Evolutionary conservation across 2,113 vertebrate genomes (phyloP).

Genomic region (Thymallus thymallus): DNA sequence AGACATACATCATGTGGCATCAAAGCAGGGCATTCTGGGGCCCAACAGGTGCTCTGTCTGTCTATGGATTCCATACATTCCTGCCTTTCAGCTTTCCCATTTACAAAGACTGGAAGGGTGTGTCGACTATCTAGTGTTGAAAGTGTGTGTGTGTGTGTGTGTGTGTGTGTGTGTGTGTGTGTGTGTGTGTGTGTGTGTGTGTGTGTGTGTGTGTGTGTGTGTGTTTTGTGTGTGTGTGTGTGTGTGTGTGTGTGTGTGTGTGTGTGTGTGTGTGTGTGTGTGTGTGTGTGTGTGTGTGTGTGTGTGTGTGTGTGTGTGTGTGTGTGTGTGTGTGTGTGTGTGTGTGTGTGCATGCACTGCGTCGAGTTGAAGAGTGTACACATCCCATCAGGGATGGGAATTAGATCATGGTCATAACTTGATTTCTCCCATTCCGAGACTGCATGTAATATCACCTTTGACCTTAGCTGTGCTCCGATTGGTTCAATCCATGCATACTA

Average conservation of each 20-base stretch:
- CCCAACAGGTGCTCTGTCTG: conserved; percentile 43
- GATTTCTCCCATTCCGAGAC: background rate
- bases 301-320: conserved; percentile 16
- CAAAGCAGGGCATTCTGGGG: conserved; percentile 26
- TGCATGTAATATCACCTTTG: background rate
- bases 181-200: conserved; percentile 10
- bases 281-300: conserved; percentile 5
- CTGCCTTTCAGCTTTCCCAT: conserved; percentile 18
- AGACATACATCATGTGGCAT: conserved; percentile 8
- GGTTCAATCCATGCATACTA: background rate
- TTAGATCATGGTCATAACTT: no score
- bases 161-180: conserved; percentile 14
- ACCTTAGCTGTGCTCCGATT: background rate
- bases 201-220: conserved; percentile 21
- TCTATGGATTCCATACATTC: conserved; percentile 58
- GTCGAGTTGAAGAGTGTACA: background rate
- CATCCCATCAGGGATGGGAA: no score
- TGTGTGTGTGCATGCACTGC: background rate
- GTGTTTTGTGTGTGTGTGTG: conserved; percentile 11
- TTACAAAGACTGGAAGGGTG: background rate
- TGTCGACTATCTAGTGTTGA: conserved; percentile 1
- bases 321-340: conserved; percentile 22
- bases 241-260: conserved; percentile 7
- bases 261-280: conserved; percentile 23
- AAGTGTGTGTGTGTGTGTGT: conserved; percentile 17